Conservation (phyloP, 1,140 invertebrate species). For the Macrobrachium rosenbergii region DNA sequence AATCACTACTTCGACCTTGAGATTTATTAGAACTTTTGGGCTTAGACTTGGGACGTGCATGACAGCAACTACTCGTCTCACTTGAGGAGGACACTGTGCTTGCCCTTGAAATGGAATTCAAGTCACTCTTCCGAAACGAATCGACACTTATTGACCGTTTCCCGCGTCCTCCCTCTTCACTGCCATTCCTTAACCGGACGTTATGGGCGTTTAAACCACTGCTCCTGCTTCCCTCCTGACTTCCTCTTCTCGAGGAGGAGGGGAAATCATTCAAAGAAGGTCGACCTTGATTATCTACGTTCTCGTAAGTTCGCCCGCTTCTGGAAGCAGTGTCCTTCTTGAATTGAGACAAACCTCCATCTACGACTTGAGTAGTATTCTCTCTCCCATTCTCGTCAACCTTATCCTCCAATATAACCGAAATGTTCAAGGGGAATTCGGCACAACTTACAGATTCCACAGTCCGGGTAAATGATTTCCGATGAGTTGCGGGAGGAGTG, state of each 20-base stretch:
- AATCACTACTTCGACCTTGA: background rate
- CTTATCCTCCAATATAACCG: too few species aligned
- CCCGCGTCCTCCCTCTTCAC: background rate
- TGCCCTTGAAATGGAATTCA: constrained; percentile 23
- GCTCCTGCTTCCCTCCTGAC: too few species aligned
- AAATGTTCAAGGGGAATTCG: too few species aligned
- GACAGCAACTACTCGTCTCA: constrained; percentile 33
- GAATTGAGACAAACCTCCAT: too few species aligned
- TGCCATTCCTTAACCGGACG: background rate
- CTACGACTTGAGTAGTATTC: too few species aligned
- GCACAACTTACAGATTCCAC: too few species aligned
- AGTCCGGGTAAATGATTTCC: background rate
- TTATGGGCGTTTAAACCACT: background rate
- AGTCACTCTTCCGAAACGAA: background rate
- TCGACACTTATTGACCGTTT: constrained; percentile 34
- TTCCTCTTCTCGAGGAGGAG: too few species aligned
- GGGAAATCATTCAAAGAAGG: too few species aligned
- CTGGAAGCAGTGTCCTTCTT: too few species aligned
- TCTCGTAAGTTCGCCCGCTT: background rate
- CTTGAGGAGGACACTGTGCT: constrained; percentile 42
- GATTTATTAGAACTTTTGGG: constrained; percentile 1
- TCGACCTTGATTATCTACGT: background rate
- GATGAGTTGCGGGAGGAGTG: constrained; percentile 28
- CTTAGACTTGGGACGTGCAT: background rate
- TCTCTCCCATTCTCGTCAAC: too few species aligned